Percentiles rank a stretch among this genome's conserved stretches.
phyloP scores from a whole-genome alignment of 1,140 invertebrate species.

The Zaprionus lachaisei region DNA sequence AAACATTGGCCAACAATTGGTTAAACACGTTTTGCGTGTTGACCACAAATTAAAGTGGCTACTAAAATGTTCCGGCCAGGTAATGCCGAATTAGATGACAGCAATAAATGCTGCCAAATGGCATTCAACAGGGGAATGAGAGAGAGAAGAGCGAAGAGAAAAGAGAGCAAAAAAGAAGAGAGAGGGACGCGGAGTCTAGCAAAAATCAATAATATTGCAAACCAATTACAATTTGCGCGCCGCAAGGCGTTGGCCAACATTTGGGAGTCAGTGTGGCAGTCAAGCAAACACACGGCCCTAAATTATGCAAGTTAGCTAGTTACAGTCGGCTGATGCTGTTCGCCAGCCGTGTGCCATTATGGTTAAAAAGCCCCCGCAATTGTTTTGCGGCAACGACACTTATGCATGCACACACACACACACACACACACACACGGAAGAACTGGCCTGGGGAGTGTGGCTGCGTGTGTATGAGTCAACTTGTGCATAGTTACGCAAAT shows the following conservation, averaged over 20 bases:
- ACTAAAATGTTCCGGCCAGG: constrained; percentile 17
- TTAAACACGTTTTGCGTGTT: constrained; percentile 50
- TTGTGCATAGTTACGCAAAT: constrained; percentile 76
- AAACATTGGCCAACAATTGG: constrained; percentile 30
- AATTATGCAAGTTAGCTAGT: constrained; percentile 74
- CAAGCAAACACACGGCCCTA: constrained; percentile 33
- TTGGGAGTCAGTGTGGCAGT: constrained; percentile 16
- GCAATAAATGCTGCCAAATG: constrained; percentile 52
- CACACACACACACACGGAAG: constrained; percentile 1
- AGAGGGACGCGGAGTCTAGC: too few species aligned
- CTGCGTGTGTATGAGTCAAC: constrained; percentile 60
- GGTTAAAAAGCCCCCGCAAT: constrained; percentile 48
- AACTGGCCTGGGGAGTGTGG: too few species aligned
- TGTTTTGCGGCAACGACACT: constrained; percentile 52
- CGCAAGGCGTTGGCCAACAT: constrained; percentile 38
- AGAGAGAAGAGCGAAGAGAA: background rate
- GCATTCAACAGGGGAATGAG: constrained; percentile 15
- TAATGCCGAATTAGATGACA: constrained; percentile 68
- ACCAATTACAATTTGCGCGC: constrained; percentile 40
- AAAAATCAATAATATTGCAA: constrained; percentile 70
- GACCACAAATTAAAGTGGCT: constrained; percentile 64
- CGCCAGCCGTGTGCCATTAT: constrained; percentile 52
- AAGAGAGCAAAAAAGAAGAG: too few species aligned
- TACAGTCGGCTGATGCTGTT: constrained; percentile 56
- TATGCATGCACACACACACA: constrained; percentile 4